phyloP scores from a whole-genome alignment of 1,140 invertebrate genomes.

The Sarcophaga peregrina region DNA sequence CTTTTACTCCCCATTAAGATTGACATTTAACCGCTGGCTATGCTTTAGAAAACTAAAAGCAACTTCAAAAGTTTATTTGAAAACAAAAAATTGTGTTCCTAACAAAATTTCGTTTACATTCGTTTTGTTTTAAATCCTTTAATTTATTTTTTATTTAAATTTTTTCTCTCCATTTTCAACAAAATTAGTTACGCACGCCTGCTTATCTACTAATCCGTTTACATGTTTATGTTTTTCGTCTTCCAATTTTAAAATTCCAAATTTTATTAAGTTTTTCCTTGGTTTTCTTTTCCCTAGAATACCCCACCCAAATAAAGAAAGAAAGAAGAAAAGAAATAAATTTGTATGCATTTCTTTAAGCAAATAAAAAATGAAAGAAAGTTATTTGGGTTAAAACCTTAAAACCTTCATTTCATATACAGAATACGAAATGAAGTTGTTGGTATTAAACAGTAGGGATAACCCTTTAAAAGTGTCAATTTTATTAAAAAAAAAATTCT shows the following conservation, averaged over 20 bases:
- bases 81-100: not conserved
- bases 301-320: too few species aligned
- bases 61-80: not conserved
- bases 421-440: not conserved
- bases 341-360: slow-evolving; percentile 7
- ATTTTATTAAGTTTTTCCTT: not conserved
- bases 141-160: slow-evolving; percentile 1
- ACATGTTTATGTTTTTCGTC: too few species aligned
- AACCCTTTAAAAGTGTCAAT: slow-evolving; percentile 6
- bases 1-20: too few species aligned
- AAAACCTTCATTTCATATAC: not conserved
- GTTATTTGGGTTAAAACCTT: slow-evolving; percentile 18
- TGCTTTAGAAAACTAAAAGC: not conserved
- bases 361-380: too few species aligned
- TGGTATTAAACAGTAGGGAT: not conserved
- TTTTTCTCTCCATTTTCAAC: not conserved
- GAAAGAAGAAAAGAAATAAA: not conserved
- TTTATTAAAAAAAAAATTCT: slow-evolving; percentile 35
- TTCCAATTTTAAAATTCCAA: too few species aligned
- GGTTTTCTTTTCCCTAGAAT: not conserved
- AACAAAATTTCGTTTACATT: not conserved
- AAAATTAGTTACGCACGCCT: slow-evolving; percentile 19
- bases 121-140: not conserved
- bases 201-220: not conserved
- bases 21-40: too few species aligned